Evolutionary conservation across 2,113 vertebrate species (phyloP).

Genomic region (Lepus europaeus): DNA sequence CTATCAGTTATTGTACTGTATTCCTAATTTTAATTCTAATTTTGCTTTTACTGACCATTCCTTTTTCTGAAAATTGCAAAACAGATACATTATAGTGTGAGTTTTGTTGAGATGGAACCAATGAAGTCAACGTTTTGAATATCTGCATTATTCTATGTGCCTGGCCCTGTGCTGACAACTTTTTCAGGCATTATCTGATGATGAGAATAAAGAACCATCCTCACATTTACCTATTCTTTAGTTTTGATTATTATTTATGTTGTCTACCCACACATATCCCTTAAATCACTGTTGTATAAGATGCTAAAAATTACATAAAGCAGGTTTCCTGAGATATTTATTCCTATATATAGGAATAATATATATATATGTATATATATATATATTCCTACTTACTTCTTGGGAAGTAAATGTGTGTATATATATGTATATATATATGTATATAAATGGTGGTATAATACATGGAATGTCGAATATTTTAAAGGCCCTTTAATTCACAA

Average conservation of each 20-base stretch:
- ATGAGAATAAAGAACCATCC: neutral
- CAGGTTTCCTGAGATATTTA: neutral
- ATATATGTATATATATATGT: too few relatives aligned
- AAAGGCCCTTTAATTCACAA: slow-evolving; percentile 19
- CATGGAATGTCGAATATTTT: slow-evolving; percentile 41
- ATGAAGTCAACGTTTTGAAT: neutral
- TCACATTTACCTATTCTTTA: neutral
- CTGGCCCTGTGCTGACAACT: neutral
- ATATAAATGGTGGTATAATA: neutral
- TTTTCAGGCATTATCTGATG: neutral
- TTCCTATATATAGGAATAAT: too few relatives aligned
- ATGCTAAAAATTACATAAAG: neutral
- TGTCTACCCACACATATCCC: neutral
- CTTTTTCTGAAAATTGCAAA: slow-evolving; percentile 4
- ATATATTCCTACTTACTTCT: too few relatives aligned
- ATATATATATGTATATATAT: too few relatives aligned
- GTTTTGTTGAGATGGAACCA: neutral
- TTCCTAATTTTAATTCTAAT: neutral
- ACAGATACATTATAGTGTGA: neutral
- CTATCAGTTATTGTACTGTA: neutral
- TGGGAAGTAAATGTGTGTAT: too few relatives aligned
- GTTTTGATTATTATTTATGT: neutral
- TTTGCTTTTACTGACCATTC: neutral
- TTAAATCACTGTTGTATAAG: neutral
- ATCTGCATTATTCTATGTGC: neutral